A percentile compares a stretch with the other conserved stretches of the same genome.
phyloP scores from a whole-genome alignment of 1,140 invertebrate species.

The Daktulosphaira vitifoliae region DNA sequence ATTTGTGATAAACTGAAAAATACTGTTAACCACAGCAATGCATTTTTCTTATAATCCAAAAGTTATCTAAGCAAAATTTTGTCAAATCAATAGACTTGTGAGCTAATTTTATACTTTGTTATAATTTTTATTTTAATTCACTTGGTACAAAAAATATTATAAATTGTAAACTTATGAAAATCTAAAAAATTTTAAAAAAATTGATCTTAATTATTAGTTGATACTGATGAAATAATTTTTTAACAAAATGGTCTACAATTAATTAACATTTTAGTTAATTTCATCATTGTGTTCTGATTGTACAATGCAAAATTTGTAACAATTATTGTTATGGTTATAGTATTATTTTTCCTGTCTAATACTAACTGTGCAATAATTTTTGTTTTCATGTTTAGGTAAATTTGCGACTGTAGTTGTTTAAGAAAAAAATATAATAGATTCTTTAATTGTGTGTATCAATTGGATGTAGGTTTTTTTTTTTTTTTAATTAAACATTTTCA shows the following conservation, averaged over 20 bases:
- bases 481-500: too few species aligned
- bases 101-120: conserved; percentile 29
- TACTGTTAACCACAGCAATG: conserved; percentile 11
- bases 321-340: too few species aligned
- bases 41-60: conserved; percentile 20
- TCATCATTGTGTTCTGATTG: too few species aligned
- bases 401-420: conserved; percentile 19
- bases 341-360: too few species aligned
- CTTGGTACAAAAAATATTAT: background rate
- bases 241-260: too few species aligned
- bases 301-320: too few species aligned
- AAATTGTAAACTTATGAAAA: background rate
- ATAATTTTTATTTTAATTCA: conserved; percentile 8
- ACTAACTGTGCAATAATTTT: too few species aligned
- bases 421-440: background rate
- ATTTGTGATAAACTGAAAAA: conserved; percentile 5
- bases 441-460: background rate
- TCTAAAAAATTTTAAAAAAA: too few species aligned
- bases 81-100: background rate
- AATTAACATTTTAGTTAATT: too few species aligned
- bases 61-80: conserved; percentile 8
- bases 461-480: background rate
- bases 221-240: too few species aligned
- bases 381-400: too few species aligned
- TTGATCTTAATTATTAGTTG: too few species aligned